These are phyloP conservation scores for Cryptocheilus praepositus DNA, from an alignment of 2,888 invertebrate genomes.

Conservation along the genomic window DNA sequence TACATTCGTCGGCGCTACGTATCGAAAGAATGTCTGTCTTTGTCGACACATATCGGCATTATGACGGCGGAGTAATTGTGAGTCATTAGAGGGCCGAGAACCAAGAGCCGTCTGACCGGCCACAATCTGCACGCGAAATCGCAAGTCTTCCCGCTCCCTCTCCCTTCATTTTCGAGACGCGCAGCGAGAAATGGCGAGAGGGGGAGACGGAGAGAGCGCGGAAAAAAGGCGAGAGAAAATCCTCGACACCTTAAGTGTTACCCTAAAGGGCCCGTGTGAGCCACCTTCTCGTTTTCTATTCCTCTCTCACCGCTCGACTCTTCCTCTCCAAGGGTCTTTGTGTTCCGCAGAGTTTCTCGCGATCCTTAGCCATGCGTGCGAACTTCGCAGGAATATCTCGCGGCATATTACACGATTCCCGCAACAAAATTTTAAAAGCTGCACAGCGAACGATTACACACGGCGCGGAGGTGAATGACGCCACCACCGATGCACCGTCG, in stretches of 20 bases:
- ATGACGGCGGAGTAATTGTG: slow-evolving; percentile 22
- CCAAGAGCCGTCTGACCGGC: slow-evolving; percentile 6
- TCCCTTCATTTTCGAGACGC: neutral
- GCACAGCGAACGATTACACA: slow-evolving; percentile 21
- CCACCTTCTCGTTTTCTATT: slow-evolving; percentile 11
- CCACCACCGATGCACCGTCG: neutral
- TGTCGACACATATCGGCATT: slow-evolving; percentile 10
- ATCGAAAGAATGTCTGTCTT: slow-evolving; percentile 10
- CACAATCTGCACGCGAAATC: slow-evolving; percentile 28
- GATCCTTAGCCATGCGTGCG: slow-evolving; percentile 37
- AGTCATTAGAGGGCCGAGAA: slow-evolving; percentile 20
- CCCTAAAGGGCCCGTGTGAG: neutral
- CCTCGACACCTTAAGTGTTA: slow-evolving; percentile 5
- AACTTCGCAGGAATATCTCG: slow-evolving; percentile 24
- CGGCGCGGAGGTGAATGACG: neutral
- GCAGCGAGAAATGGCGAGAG: too few species aligned
- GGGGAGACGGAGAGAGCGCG: neutral
- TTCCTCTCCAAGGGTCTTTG: slow-evolving; percentile 19
- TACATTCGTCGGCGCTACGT: neutral
- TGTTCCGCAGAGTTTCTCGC: slow-evolving; percentile 32
- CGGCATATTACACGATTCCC: slow-evolving; percentile 24
- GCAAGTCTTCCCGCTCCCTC: slow-evolving; percentile 2
- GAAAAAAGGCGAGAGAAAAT: neutral
- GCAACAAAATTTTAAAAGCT: slow-evolving; percentile 51
- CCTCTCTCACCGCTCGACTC: slow-evolving; percentile 10